Evolutionary conservation across 2,888 invertebrate genomes (phyloP), one percentile per base, ranked within the genome.

Genomic region (Metellina segmentata): DNA sequence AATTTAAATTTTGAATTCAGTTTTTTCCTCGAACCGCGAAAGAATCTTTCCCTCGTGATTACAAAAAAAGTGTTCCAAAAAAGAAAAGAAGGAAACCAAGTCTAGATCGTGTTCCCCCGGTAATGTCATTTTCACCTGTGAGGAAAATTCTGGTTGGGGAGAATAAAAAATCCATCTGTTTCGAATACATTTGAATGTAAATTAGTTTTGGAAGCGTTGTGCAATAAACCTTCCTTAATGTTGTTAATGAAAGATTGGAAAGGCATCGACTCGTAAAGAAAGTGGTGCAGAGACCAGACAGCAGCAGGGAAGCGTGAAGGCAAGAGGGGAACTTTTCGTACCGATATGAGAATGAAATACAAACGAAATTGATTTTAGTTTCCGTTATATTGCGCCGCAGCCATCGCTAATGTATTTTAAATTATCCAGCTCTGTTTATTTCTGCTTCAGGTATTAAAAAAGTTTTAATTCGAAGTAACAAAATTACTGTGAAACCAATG

Each of bases 91-190:
- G 20, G 20, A 52, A 78, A 78, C 19, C 8, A 11, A 7, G 7
- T 16, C 61, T 9, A 16, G 61, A 61, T n/a, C 11, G 52, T 78
- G 78, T 53, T 53, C 48, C 61, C 61, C 11, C 11, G 19, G 16
- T 82, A 82, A 72, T 72, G 82, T 82, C 72, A 72, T 82, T 82
- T 82, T 70, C 82, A 82, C 52, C 72, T 82, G 71, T 11, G 72
- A 51, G 19, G 72, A 71, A 82, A 72, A 72, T 48, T 71, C 11
- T 11, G 61, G 13, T 61, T 16, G 61, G 16, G 16, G 5, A 8
- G 61, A 61, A 61, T 61, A 61, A 61, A 61, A 61, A 61, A 61
- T 61, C 61, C 6, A 70, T 49, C 19, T 20, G 19, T 70, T 51
- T 53, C 51, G 53, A 48, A 52, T 53, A 53, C 53, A 83, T 83